These are phyloP conservation scores for Cotesia typhae DNA, from an alignment of 1,140 invertebrate species.

Conservation along the genomic window DNA sequence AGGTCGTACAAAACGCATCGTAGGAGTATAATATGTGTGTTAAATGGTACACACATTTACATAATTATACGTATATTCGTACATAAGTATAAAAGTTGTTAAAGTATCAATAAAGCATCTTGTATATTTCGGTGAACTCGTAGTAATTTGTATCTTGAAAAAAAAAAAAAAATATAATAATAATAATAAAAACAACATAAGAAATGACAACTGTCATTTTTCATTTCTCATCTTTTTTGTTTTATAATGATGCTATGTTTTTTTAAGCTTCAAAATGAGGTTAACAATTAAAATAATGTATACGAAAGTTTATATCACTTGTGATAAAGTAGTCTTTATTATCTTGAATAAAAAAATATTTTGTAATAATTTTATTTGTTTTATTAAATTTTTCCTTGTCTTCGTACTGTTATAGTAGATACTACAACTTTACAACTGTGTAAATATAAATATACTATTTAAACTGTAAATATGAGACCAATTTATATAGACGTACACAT, in stretches of 20 bases:
- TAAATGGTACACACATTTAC: constrained; percentile 33
- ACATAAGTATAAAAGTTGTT: constrained; percentile 5
- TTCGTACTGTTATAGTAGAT: too few relatives aligned
- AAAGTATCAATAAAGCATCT: neutral
- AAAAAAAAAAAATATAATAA: too few relatives aligned
- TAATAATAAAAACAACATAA: too few relatives aligned
- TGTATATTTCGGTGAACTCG: neutral
- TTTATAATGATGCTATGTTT: too few relatives aligned
- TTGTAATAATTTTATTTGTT: too few relatives aligned
- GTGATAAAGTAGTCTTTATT: too few relatives aligned
- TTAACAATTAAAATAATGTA: too few relatives aligned
- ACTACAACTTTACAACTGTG: neutral
- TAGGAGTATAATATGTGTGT: constrained; percentile 20
- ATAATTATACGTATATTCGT: constrained; percentile 16
- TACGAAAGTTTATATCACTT: too few relatives aligned
- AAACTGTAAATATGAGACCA: neutral
- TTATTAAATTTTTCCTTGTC: too few relatives aligned
- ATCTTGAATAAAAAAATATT: too few relatives aligned
- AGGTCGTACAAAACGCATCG: constrained; percentile 47
- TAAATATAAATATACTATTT: constrained; percentile 1
- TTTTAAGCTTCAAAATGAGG: too few relatives aligned
- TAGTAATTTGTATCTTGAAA: neutral
- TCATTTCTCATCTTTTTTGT: neutral
- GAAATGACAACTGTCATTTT: neutral
- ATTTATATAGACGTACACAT: neutral